phyloP scores from a whole-genome alignment of 2,888 invertebrate genomes.

The Schizotus pectinicornis region DNA sequence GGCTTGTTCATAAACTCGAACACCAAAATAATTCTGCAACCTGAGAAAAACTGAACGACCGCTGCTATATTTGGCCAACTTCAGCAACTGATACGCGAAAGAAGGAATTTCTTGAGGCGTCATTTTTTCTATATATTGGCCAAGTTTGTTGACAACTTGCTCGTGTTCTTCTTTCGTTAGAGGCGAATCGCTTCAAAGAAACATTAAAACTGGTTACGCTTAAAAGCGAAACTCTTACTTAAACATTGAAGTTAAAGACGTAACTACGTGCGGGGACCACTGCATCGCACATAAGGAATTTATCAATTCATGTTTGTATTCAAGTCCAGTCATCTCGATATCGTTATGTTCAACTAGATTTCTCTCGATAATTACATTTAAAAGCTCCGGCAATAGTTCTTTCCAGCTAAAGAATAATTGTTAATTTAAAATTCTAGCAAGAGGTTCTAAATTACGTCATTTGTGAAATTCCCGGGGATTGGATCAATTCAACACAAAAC shows the following conservation, averaged over 20 bases:
- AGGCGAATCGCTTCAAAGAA: constrained; percentile 63
- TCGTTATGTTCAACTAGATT: constrained; percentile 65
- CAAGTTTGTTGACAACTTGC: constrained; percentile 68
- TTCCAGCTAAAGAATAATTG: constrained; percentile 64
- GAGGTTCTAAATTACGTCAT: constrained; percentile 53
- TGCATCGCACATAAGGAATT: constrained; percentile 65
- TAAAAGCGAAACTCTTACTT: constrained; percentile 58
- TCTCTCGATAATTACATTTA: constrained; percentile 63
- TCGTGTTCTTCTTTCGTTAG: constrained; percentile 66
- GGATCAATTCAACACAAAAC: constrained; percentile 63
- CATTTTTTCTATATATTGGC: constrained; percentile 64
- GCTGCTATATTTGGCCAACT: constrained; percentile 61
- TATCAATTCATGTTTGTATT: constrained; percentile 68
- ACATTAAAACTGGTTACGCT: background rate
- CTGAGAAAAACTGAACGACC: constrained; percentile 49
- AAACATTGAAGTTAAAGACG: constrained; percentile 72
- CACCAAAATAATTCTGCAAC: constrained; percentile 53
- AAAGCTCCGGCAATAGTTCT: constrained; percentile 68
- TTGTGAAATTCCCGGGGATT: constrained; percentile 60
- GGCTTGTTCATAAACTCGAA: constrained; percentile 47
- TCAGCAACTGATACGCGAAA: constrained; percentile 71
- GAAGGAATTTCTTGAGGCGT: constrained; percentile 70
- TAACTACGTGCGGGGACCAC: constrained; percentile 67
- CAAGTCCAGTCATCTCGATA: constrained; percentile 63
- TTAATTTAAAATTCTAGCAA: constrained; percentile 1